Base-by-base conservation (phyloP, 2,113 vertebrate genomes). In the Otocyon megalotis region DNA sequence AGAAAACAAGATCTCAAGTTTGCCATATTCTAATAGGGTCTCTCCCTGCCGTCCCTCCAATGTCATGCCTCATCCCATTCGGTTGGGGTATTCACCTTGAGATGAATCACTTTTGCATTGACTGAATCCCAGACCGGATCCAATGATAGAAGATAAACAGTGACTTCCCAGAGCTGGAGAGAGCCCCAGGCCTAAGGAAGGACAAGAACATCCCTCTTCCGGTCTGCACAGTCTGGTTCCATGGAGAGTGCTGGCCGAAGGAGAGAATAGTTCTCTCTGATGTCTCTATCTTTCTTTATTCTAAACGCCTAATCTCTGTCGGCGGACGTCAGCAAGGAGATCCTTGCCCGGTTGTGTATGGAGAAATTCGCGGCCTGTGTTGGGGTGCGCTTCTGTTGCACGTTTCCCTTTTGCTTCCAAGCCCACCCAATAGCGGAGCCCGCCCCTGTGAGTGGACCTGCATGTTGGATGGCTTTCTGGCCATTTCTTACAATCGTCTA, bases 11-110 rank as follows among this genome's bases (percentile, higher is more conserved):
- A 4, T 3, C n/a, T 9, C n/a, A 22, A 0, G 17, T 32, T 94
- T 77, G 20, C 50, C 3, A 0, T 50, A 4, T 5, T 65, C 54
- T 26, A 16, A 3, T 10, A 10, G 15, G 9, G 0, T 8, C 17
- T 30, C 24, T 35, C 9, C 15, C 9, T 3, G 3, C 26, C 0
- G 2, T 10, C 17, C 17, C 60, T 26, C 17, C 15, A 3, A 1
- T 54, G 20, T 20, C 26, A 11, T 0, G 48, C 26, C 71, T n/a
- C 16, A 4, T 30, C 79, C 90, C 6, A 0, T 11, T 50, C 0
- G 0, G 2, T 5, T 4, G 12, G 58, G 14, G 22, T 11, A 0
- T 35, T 87, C 26, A 37, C 82, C 79, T 62, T 24, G 35, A 86
- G 32, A 19, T 15, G 62, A 83, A 3, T 30, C 28, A 7, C 60